Evolutionary conservation across 2,797 vertebrate species (phyloP), one percentile per base, ranked within the genome.

Genomic region (Falco peregrinus): DNA sequence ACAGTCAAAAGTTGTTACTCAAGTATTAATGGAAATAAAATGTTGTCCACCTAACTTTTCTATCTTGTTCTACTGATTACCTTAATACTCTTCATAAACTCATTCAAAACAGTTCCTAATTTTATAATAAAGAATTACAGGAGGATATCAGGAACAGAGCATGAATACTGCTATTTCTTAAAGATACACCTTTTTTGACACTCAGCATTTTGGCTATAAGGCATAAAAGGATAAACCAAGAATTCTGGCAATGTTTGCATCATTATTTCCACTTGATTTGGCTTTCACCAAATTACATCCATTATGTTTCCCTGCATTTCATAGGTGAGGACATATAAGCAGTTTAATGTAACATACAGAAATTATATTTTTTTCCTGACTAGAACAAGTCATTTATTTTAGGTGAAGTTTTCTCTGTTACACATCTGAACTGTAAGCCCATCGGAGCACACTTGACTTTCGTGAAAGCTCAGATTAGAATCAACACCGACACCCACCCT

Each of bases 301-400:
- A 14, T 35, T 59, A 48, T 16, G 18, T 56, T 70, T 77, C 12
- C 15, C 26, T 35, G 17, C 15, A 31, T 48, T 90, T 84, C 24
- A 31, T 11, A n/a, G 13, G 7, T 61, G 11, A 84, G 8, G 16
- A 26, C 2, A 4, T n/a, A 29, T 61, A 31, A 73, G 22, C 21
- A 63, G 15, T 4, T 73, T 70, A 54, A 13, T 43, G 8, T 41
- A 61, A 59, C 13, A 28, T 12, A 47, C 6, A 17, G 6, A 43
- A 73, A 54, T 33, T 50, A 50, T 11, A 11, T 1, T 0, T 1
- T 59, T 74, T 76, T 14, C 8, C 8, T 43, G 10, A 37, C 18
- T 82, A 70, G 10, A 39, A 39, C 33, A 65, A 22, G 8, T 4
- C 4, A 2, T 29, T 6, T 16, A 29, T 53, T 59, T 63, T 24